phyloP scores from a whole-genome alignment of 2,797 vertebrate genomes.

The Pyrocephalus nanus region DNA sequence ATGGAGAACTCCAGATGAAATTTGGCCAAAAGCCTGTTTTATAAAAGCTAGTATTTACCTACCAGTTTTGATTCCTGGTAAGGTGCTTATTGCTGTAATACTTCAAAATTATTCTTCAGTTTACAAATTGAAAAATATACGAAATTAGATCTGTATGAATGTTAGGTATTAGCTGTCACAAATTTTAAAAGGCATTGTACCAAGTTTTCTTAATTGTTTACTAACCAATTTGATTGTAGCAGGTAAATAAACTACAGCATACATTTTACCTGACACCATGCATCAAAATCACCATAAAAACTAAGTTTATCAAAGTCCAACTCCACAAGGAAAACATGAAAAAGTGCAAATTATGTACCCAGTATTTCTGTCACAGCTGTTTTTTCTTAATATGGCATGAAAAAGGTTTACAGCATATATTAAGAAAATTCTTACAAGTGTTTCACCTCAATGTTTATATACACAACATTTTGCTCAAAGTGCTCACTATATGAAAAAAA shows the following conservation, averaged over 20 bases:
- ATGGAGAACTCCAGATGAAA: slow-evolving; percentile 36
- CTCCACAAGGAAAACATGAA: slow-evolving; percentile 73
- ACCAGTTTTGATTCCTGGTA: slow-evolving; percentile 46
- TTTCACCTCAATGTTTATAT: slow-evolving; percentile 72
- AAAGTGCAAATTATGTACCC: slow-evolving; percentile 78
- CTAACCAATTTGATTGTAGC: slow-evolving; percentile 69
- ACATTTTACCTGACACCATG: slow-evolving; percentile 69
- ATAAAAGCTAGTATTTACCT: slow-evolving; percentile 61
- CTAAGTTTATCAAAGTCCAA: slow-evolving; percentile 78
- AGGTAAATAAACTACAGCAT: slow-evolving; percentile 67
- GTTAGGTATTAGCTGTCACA: slow-evolving; percentile 69
- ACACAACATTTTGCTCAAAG: slow-evolving; percentile 78
- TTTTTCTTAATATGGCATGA: slow-evolving; percentile 70
- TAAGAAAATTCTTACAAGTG: slow-evolving; percentile 73
- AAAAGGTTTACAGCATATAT: slow-evolving; percentile 73
- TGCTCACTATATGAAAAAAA: slow-evolving; percentile 77
- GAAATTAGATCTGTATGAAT: slow-evolving; percentile 61
- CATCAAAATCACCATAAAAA: slow-evolving; percentile 79
- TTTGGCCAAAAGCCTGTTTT: slow-evolving; percentile 58
- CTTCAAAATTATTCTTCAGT: slow-evolving; percentile 64
- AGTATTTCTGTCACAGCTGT: slow-evolving; percentile 68
- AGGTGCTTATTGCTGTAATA: slow-evolving; percentile 73
- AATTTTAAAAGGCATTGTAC: slow-evolving; percentile 73
- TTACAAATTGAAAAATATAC: slow-evolving; percentile 71
- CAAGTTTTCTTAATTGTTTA: slow-evolving; percentile 68